A percentile compares a stretch with the other conserved stretches of the same genome.
phyloP scores from a whole-genome alignment of 1,140 invertebrate species.

The Prorops nasuta region DNA sequence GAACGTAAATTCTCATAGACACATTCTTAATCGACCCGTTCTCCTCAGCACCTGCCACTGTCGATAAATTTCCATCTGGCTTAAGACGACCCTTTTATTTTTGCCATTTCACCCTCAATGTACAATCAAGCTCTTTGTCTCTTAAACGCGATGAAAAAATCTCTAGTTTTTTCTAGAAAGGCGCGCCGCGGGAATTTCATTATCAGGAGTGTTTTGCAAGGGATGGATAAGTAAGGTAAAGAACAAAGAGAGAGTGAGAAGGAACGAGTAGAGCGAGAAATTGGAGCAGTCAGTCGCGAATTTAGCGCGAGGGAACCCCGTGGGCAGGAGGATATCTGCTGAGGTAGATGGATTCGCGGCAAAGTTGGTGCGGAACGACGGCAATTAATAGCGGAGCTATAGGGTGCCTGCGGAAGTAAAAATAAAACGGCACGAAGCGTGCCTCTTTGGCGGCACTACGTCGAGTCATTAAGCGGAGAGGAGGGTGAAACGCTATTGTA shows the following conservation, averaged over 20 bases:
- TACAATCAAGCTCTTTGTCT: no score
- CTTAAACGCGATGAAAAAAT: no score
- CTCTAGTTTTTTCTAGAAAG: no score
- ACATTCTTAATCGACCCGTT: constrained; percentile 33
- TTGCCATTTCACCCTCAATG: not conserved
- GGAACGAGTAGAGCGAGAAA: not conserved
- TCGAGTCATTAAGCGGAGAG: constrained; percentile 41
- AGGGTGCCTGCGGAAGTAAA: constrained; percentile 51
- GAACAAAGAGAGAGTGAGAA: not conserved
- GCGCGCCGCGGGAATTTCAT: no score
- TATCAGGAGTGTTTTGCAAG: no score
- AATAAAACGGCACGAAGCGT: constrained; percentile 48
- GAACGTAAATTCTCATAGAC: constrained; percentile 35
- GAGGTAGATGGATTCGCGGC: constrained; percentile 47
- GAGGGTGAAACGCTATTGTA: constrained; percentile 34
- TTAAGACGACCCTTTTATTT: not conserved
- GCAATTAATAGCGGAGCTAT: constrained; percentile 53
- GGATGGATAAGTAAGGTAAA: not conserved
- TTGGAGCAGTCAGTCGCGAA: not conserved
- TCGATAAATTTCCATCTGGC: not conserved
- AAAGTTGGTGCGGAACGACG: constrained; percentile 47
- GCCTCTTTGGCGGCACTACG: constrained; percentile 45
- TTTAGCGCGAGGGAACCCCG: not conserved
- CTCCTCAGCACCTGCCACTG: constrained; percentile 14
- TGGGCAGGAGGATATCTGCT: constrained; percentile 4